Percentiles rank a stretch among this genome's conserved stretches.
phyloP scores from a whole-genome alignment of 2,797 vertebrate genomes.

The Sebastes elongatus region DNA sequence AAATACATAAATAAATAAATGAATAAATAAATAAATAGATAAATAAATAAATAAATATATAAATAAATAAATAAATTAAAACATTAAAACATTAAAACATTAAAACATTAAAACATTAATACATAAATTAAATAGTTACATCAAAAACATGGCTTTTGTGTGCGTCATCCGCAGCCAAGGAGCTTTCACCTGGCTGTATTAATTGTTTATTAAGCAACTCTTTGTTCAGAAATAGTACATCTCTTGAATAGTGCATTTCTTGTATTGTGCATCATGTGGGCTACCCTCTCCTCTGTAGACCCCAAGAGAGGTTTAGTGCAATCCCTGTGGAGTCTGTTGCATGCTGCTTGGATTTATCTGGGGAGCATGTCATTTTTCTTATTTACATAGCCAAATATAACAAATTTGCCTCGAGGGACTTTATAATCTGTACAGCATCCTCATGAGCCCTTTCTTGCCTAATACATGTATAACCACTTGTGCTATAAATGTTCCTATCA shows the following conservation, averaged over 20 bases:
- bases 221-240: neutral
- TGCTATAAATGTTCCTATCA: constrained; percentile 24
- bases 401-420: neutral
- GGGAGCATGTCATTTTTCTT: neutral
- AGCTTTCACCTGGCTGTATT: neutral
- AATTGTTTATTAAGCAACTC: neutral
- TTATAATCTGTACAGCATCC: neutral
- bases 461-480: constrained; percentile 6
- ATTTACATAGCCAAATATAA: neutral
- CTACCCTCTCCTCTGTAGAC: neutral
- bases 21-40: too few species aligned
- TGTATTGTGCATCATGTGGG: neutral
- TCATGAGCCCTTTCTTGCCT: constrained; percentile 8
- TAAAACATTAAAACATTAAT: too few species aligned
- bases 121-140: too few species aligned
- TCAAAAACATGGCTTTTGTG: neutral
- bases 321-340: constrained; percentile 26
- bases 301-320: constrained; percentile 11
- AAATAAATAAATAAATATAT: too few species aligned
- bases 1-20: too few species aligned
- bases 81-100: too few species aligned
- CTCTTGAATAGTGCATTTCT: neutral
- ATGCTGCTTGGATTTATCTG: neutral
- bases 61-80: too few species aligned
- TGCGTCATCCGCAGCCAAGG: neutral